These are phyloP conservation scores for Chrysemys picta DNA, from an alignment of 2,113 vertebrate genomes.

Conservation along the genomic window DNA sequence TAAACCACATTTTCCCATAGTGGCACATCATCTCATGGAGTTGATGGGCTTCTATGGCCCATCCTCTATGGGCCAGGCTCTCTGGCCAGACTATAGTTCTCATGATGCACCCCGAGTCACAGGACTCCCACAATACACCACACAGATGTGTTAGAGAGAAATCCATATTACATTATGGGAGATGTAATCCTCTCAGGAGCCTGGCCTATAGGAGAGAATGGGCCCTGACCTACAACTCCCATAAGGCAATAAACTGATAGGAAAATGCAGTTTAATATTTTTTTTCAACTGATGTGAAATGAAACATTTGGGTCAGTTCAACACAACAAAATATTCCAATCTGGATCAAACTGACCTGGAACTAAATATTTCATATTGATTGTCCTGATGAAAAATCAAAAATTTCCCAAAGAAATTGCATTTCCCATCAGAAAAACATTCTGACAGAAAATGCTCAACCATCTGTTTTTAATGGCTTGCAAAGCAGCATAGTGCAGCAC, in stretches of 20 bases:
- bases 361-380: background rate
- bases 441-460: background rate
- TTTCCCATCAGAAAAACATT: background rate
- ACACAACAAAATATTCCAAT: background rate
- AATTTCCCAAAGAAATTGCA: background rate
- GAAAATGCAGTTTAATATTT: background rate
- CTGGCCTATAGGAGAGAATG: background rate
- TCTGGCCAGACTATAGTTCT: fast-evolving
- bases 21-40: background rate
- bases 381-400: background rate
- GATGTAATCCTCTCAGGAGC: background rate
- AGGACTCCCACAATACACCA: background rate
- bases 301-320: background rate
- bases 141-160: background rate
- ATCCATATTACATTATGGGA: background rate
- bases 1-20: background rate
- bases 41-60: background rate
- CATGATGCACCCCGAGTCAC: background rate
- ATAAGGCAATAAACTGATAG: background rate
- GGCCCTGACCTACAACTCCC: background rate
- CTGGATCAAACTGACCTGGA: background rate
- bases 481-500: background rate
- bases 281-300: background rate
- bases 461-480: background rate
- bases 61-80: fast-evolving